Conservation (phyloP, 1,140 invertebrate species). For the Gerris buenoi region DNA sequence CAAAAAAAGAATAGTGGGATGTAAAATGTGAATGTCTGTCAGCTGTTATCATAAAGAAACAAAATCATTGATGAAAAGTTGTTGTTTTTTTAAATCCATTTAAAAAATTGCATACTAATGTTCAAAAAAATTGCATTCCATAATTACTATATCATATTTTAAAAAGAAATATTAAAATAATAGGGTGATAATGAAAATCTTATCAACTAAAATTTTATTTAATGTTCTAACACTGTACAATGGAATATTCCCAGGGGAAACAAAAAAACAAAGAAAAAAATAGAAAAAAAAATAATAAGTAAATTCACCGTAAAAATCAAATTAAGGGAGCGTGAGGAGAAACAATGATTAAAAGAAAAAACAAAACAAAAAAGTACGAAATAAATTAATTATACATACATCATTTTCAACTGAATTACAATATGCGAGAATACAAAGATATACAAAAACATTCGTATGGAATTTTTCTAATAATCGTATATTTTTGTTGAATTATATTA, state of each 20-base stretch:
- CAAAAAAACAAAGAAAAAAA: too few species aligned
- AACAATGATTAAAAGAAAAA: conserved; percentile 5
- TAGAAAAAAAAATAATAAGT: conserved; percentile 5
- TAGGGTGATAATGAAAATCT: conserved; percentile 1
- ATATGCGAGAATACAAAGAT: neutral
- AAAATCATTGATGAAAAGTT: too few species aligned
- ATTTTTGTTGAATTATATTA: neutral
- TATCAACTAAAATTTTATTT: conserved; percentile 9
- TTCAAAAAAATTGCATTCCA: too few species aligned
- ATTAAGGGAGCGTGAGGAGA: neutral
- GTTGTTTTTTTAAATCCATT: too few species aligned
- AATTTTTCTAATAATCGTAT: neutral
- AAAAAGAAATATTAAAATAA: too few species aligned
- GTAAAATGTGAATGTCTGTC: too few species aligned
- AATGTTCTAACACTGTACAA: conserved; percentile 20
- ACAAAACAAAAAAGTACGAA: conserved; percentile 2
- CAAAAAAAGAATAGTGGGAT: too few species aligned
- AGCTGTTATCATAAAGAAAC: too few species aligned
- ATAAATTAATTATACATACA: conserved; percentile 4
- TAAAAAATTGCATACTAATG: too few species aligned
- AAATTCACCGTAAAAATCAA: neutral
- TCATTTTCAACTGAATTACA: neutral
- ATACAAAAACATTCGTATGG: neutral
- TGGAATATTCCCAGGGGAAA: conserved; percentile 14
- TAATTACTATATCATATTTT: too few species aligned